phyloP scores from a whole-genome alignment of 2,888 invertebrate genomes.

The Saturnia japonica region DNA sequence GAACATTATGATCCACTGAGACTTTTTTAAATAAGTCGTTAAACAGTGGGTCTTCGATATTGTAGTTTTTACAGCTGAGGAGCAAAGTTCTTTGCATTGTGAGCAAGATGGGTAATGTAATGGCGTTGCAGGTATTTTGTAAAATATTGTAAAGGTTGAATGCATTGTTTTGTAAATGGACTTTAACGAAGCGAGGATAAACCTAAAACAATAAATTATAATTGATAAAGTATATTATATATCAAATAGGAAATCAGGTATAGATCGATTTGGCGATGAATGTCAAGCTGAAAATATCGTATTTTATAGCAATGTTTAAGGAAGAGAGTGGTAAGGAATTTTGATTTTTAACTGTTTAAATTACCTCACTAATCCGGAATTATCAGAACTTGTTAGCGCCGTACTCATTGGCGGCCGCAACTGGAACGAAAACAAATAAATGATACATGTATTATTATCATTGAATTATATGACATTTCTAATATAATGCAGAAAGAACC shows the following conservation, averaged over 20 bases:
- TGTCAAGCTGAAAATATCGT: constrained; percentile 5
- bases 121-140: constrained; percentile 54
- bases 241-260: constrained; percentile 30
- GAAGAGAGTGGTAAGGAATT: neutral
- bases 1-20: constrained; percentile 66
- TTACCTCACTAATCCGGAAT: constrained; percentile 82
- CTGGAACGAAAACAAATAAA: constrained; percentile 54
- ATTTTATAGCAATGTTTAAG: constrained; percentile 10
- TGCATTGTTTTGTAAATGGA: constrained; percentile 57
- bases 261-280: constrained; percentile 22
- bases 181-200: constrained; percentile 72
- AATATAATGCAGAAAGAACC: neutral
- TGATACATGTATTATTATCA: neutral
- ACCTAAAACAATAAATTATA: constrained; percentile 77
- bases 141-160: constrained; percentile 57
- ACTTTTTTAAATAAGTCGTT: constrained; percentile 46
- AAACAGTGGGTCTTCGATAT: constrained; percentile 48
- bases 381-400: constrained; percentile 78
- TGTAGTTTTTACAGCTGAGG: constrained; percentile 46
- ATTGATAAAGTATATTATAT: constrained; percentile 30
- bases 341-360: constrained; percentile 26
- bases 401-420: constrained; percentile 77
- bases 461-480: neutral
- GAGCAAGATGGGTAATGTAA: constrained; percentile 46
- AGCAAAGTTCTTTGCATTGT: constrained; percentile 55